Percentiles rank a stretch among this genome's conserved stretches.
Conservation (phyloP, 53 echinoderm and acorn worm genomes). For the Arbacia lixula region DNA sequence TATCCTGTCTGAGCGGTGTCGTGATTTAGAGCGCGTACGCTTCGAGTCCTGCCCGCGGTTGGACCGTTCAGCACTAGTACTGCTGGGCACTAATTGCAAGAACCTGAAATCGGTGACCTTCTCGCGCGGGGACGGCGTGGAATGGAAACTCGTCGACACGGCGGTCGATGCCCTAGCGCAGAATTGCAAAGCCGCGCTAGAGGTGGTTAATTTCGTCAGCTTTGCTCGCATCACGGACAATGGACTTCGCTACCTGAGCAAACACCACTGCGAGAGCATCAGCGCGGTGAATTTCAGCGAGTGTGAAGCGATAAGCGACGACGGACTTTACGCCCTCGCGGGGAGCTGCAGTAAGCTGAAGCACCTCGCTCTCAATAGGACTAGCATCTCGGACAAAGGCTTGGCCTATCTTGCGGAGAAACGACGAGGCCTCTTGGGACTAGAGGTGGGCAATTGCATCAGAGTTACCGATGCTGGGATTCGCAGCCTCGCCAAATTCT, state of each 20-base stretch:
- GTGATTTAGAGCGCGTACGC: constrained; percentile 46
- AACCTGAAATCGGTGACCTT: constrained; percentile 47
- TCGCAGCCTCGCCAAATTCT: constrained; percentile 41
- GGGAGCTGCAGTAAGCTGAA: constrained; percentile 34
- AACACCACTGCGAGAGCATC: constrained; percentile 48
- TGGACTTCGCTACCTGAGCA: constrained; percentile 46
- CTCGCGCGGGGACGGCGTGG: constrained; percentile 38
- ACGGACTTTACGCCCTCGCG: constrained; percentile 47
- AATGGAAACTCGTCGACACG: constrained; percentile 56
- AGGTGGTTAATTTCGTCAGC: constrained; percentile 29
- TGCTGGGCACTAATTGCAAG: constrained; percentile 57
- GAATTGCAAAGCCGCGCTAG: constrained; percentile 28
- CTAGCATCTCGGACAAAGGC: constrained; percentile 54
- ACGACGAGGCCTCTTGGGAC: constrained; percentile 16
- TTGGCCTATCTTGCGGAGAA: constrained; percentile 49
- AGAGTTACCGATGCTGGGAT: constrained; percentile 52
- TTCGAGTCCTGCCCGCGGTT: constrained; percentile 42
- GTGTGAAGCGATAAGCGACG: constrained; percentile 47
- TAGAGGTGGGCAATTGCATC: constrained; percentile 59
- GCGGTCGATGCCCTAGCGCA: constrained; percentile 29
- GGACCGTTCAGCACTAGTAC: constrained; percentile 31
- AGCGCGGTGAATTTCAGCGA: constrained; percentile 48
- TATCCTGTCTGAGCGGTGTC: constrained; percentile 47
- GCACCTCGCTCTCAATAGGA: constrained; percentile 48
- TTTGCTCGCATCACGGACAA: constrained; percentile 54